Conservation (phyloP, 2,113 vertebrate genomes). For the Mastomys natalensis region DNA sequence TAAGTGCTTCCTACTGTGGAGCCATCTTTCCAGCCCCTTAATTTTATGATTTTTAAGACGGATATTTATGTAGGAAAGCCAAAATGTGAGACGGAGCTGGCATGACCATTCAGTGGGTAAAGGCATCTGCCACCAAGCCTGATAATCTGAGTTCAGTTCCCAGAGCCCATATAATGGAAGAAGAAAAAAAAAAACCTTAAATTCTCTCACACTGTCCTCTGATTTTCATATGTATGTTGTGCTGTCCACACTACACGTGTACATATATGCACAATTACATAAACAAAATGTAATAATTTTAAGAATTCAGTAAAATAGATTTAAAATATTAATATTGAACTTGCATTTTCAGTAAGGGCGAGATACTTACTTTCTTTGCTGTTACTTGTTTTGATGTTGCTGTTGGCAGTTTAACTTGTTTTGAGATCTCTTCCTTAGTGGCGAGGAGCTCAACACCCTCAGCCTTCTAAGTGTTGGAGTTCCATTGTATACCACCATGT, state of each 20-base stretch:
- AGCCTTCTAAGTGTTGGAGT: not conserved
- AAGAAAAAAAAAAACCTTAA: not conserved
- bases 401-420: not conserved
- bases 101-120: not conserved
- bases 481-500: not conserved
- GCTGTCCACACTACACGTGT: not conserved
- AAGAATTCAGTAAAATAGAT: not conserved
- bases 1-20: not conserved
- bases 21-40: not conserved
- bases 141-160: not conserved
- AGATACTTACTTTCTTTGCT: not conserved
- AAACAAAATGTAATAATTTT: not conserved
- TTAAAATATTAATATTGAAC: constrained; percentile 1
- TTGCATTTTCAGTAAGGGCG: constrained; percentile 11
- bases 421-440: not conserved
- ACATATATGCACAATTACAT: not conserved
- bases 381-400: not conserved
- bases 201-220: not conserved
- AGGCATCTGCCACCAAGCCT: not conserved
- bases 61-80: constrained; percentile 38
- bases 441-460: not conserved
- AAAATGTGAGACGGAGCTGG: not conserved
- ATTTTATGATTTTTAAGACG: constrained; percentile 41
- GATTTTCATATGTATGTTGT: not conserved
- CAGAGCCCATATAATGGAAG: not conserved